Base-by-base conservation (phyloP, 2,888 invertebrate species). In the Caenorhabditis sp. region DNA sequence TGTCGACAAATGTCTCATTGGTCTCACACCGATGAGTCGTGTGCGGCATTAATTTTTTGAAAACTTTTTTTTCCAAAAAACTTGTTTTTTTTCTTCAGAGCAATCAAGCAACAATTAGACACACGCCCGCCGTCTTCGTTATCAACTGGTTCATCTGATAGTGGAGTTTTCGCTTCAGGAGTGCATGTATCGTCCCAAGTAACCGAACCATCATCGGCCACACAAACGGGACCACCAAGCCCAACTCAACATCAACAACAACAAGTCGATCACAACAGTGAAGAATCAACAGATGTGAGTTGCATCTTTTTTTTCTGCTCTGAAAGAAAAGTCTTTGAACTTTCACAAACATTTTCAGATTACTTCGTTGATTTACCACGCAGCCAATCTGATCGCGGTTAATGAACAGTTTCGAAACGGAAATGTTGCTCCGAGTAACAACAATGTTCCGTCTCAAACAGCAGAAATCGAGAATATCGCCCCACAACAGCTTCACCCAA, bases 341-440 rank as follows among this genome's bases (percentile, higher is more conserved):
- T n/a, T n/a, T n/a, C n/a, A n/a, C n/a, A n/a, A n/a, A n/a, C n/a
- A 8, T 54, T 64, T 73, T 17, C 69, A 74, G 60, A 49, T 70
- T 50, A 70, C 70, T 59, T 60, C 73, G 21, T 58, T 79, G 24
- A 61, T 79, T 12, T 69, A 69, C 50, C 76, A 79, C 53, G 73
- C 79, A 12, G 77, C 79, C 19, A 77, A 74, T 57, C 57, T 79
- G 58, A 66, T 79, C 17, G 79, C 79, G 5, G 75, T 76, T 55
- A 79, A 79, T 62, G 79, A 75, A 24, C 79, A 77, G 49, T 58
- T 79, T 27, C 62, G 77, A n/a, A 79, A 77, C 51, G 77, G 77
- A 43, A 77, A 77, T 43, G 79, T 43, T 43, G 21, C 66, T 73
- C 19, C 65, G 68, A 36, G 62, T 27, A 36, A 58, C 26, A 27